A percentile compares a stretch with the other conserved stretches of the same genome.
Evolutionary conservation across 1,140 invertebrate species (phyloP).

Genomic region (Eciton burchellii): DNA sequence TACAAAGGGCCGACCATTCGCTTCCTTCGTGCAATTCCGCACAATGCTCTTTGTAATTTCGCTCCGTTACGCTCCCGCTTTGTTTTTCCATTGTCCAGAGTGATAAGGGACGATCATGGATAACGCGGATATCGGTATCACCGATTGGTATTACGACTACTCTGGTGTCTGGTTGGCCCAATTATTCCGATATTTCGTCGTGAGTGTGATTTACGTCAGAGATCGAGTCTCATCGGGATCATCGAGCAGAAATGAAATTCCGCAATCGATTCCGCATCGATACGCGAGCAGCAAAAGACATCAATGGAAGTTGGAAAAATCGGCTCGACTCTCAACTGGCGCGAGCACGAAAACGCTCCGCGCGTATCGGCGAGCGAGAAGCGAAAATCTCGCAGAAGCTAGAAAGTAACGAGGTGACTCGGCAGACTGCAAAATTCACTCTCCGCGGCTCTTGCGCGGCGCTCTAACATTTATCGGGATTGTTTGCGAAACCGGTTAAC

Average conservation of each 20-base stretch:
- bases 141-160: no score
- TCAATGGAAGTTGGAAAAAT: no score
- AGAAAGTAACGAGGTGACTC: not conserved
- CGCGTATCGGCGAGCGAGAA: no score
- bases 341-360: no score
- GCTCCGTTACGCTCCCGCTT: not conserved
- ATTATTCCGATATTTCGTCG: no score
- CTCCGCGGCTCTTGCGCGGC: not conserved
- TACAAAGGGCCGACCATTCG: not conserved
- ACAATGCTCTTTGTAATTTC: slow-evolving; percentile 4
- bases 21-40: not conserved
- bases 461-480: slow-evolving; percentile 30
- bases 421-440: slow-evolving; percentile 4
- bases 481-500: slow-evolving; percentile 53
- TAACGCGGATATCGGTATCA: slow-evolving; percentile 3
- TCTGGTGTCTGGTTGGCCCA: no score
- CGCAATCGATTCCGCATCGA: no score
- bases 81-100: slow-evolving; percentile 5
- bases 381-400: not conserved
- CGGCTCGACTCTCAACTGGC: no score
- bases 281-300: no score
- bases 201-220: no score
- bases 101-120: slow-evolving; percentile 43
- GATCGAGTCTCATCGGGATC: no score
- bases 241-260: no score